phyloP scores from a whole-genome alignment of 1,140 invertebrate species.

The Drosophila lini region DNA sequence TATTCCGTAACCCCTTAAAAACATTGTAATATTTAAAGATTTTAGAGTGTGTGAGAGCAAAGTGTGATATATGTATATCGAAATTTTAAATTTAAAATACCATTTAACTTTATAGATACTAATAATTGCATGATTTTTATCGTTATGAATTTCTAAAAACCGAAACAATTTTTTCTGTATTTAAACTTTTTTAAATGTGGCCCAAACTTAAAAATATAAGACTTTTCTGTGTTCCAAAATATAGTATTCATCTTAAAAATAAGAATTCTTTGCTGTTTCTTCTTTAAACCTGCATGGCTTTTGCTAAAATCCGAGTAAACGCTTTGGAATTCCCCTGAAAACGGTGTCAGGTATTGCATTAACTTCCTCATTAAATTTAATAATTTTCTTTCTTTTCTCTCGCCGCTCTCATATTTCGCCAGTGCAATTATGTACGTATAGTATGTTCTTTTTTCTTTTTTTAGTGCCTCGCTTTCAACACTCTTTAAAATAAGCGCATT shows the following conservation, averaged over 20 bases:
- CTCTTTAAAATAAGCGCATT: constrained; percentile 77
- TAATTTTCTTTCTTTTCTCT: constrained; percentile 1
- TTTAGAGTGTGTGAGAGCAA: too few relatives aligned
- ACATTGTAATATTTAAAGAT: background rate
- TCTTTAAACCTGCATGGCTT: background rate
- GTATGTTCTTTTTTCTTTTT: constrained; percentile 12
- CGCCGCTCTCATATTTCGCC: background rate
- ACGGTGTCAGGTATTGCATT: constrained; percentile 3
- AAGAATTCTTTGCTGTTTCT: background rate
- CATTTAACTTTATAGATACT: background rate
- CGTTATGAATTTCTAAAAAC: background rate
- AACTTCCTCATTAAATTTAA: constrained; percentile 25
- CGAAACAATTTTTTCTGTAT: too few relatives aligned
- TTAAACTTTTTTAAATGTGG: too few relatives aligned
- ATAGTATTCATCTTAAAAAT: background rate
- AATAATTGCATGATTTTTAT: background rate
- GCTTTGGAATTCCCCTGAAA: background rate
- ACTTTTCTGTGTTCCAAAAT: too few relatives aligned
- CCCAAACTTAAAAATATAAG: too few relatives aligned
- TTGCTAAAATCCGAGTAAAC: background rate
- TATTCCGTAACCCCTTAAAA: background rate
- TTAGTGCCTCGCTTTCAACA: constrained; percentile 65
- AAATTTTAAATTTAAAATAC: too few relatives aligned
- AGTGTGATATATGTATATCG: too few relatives aligned
- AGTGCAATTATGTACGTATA: constrained; percentile 13